phyloP scores from a whole-genome alignment of 1,140 invertebrate species.

The Drosophila grimshawi region DNA sequence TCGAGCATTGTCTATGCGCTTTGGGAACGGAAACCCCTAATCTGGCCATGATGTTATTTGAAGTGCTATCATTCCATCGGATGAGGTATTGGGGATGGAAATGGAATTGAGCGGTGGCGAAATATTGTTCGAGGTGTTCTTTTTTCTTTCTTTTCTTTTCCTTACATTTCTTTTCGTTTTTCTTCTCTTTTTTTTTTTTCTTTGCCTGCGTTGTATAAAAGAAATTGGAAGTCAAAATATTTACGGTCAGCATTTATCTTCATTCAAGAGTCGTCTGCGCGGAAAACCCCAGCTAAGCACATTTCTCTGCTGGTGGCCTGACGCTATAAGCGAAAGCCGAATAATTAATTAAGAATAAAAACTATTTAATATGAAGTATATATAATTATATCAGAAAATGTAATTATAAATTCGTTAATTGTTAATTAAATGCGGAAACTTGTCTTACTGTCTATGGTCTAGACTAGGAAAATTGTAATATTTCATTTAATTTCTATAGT shows the following conservation, averaged over 20 bases:
- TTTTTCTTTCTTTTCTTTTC: conserved; percentile 51
- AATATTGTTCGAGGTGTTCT: conserved; percentile 48
- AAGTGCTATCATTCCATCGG: conserved; percentile 75
- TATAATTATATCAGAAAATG: background rate
- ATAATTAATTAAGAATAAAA: conserved; percentile 9
- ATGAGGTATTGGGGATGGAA: conserved; percentile 60
- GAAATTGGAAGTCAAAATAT: conserved; percentile 75
- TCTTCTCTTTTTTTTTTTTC: conserved; percentile 40
- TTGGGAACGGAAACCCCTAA: conserved; percentile 84
- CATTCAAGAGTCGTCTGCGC: conserved; percentile 34
- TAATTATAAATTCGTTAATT: background rate
- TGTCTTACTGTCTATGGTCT: background rate
- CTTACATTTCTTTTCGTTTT: conserved; percentile 10
- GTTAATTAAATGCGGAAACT: background rate
- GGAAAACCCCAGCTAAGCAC: conserved; percentile 24
- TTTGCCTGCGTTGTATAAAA: conserved; percentile 18
- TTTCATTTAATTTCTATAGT: no score
- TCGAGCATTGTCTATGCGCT: conserved; percentile 78
- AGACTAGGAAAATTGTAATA: no score
- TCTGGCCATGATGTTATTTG: conserved; percentile 80
- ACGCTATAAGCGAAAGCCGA: conserved; percentile 1
- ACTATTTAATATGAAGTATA: background rate
- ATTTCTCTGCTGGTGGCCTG: background rate
- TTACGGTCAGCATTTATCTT: conserved; percentile 81
- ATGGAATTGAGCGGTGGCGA: conserved; percentile 44